Evolutionary conservation across 2,888 invertebrate species (phyloP), one percentile per base, ranked within the genome.

Genomic region (Hyposoter dolosus): DNA sequence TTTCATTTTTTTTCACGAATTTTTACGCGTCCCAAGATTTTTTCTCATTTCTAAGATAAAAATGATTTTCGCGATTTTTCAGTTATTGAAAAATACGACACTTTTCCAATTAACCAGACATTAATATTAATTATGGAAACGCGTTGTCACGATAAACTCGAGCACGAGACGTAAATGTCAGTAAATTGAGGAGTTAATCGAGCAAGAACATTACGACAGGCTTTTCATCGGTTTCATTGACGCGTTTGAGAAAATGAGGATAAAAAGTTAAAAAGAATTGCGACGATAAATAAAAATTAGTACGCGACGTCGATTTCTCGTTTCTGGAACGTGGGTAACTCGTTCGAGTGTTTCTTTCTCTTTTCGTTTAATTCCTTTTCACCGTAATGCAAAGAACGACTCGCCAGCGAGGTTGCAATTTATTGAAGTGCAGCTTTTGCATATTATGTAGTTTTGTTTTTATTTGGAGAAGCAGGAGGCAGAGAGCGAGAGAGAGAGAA

Each of bases 381-480:
- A 63, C 40, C 65, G 74, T 66, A 53, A 81, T 81, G 66, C 71
- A 35, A 60, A 65, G 47, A 82, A 74, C 74, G 68, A 82, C 84
- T 85, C 74, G 40, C 9, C 19, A 68, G 68, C 60, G 60, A 40
- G 60, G 68, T 28, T 19, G 65, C 60, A 85, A 85, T 82, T 84
- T 81, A 84, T 84, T 77, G 81, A 53, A 56, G 66, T 65, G 77
- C 76, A 47, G 35, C 65, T 76, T 76, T 84, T 69, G 77, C 77
- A 71, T 65, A 15, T 17, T 50, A 23, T 77, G 32, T 6, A 40
- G 35, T 53, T 68, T 74, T 71, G 28, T 32, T 72, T 19, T 35
- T 19, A 47, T 65, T 32, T 23, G 68, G 35, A 53, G 56, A 74
- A 28, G 75, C n/a, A 72, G 68, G 12, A 45, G 77, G 76, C 63